Base-by-base conservation (phyloP, 2,797 vertebrate genomes). In the Echiichthys vipera region DNA sequence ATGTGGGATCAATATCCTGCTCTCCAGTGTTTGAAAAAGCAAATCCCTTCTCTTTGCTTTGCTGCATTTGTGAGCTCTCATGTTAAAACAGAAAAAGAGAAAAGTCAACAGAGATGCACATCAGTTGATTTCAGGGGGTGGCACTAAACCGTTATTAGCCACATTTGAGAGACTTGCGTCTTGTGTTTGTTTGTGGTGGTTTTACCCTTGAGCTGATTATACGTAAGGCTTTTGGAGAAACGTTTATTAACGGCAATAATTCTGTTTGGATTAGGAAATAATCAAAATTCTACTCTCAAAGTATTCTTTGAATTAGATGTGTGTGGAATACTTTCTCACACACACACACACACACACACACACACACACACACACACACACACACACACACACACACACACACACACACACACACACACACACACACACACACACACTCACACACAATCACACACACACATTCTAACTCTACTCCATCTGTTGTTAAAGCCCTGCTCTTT, bases 211-310 rank as follows among this genome's bases (percentile, higher is more conserved):
- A 89, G 68, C 81, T 71, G 81, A 88, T 90, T 87, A 83, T 69
- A 73, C 2, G 18, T 59, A 25, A 46, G 67, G 78, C 73, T 88
- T 89, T 84, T 63, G 40, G 42, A 81, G 70, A 82, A 76, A 71
- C 6, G 57, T 82, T 90, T 76, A 89, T 85, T 81, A 88, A 88
- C 77, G 81, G 75, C 64, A 84, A 83, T 86, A 84, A 86, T 61
- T 51, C 74, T 77, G 74, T 80, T 70, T 59, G 84, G 82, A 89
- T 90, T 85, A 85, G 73, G 66, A 84, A 74, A 51, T n/a, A 83
- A 81, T 81, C 78, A 72, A 83, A 82, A 81, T 82, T 32, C 71
- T 77, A 71, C 50, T 71, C 39, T n/a, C n/a, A n/a, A n/a, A n/a
- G n/a, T n/a, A n/a, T n/a, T n/a, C n/a, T n/a, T n/a, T n/a, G n/a